A percentile compares a stretch with the other conserved stretches of the same genome.
phyloP scores from a whole-genome alignment of 2,888 invertebrate genomes.

The Platycheirus rosarum region DNA sequence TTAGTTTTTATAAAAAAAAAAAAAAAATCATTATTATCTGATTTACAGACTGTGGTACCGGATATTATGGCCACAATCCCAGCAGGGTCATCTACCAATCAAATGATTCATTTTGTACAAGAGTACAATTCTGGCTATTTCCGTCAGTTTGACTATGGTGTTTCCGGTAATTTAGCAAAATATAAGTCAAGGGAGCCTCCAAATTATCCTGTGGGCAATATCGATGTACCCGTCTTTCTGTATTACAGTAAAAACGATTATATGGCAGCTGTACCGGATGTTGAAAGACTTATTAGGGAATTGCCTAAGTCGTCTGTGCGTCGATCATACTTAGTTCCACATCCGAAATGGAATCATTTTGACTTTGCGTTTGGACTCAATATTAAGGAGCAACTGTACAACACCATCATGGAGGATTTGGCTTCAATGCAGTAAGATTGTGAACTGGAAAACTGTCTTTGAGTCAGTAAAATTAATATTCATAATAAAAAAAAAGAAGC shows the following conservation, averaged over 20 bases:
- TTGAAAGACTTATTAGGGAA: slow-evolving; percentile 74
- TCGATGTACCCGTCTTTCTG: slow-evolving; percentile 77
- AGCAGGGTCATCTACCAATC: slow-evolving; percentile 78
- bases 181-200: slow-evolving; percentile 76
- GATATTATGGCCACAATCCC: slow-evolving; percentile 78
- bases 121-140: slow-evolving; percentile 76
- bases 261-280: slow-evolving; percentile 77
- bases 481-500: no score
- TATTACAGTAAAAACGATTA: slow-evolving; percentile 79
- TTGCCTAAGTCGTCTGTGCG: slow-evolving; percentile 74
- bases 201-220: slow-evolving; percentile 75
- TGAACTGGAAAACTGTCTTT: no score
- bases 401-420: slow-evolving; percentile 23
- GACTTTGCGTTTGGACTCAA: slow-evolving; percentile 86
- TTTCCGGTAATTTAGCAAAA: slow-evolving; percentile 74
- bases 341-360: slow-evolving; percentile 79
- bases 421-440: no score
- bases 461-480: no score
- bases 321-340: slow-evolving; percentile 75
- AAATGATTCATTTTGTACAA: slow-evolving; percentile 78
- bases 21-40: neutral
- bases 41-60: slow-evolving; percentile 76
- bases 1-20: no score
- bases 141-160: slow-evolving; percentile 77
- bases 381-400: slow-evolving; percentile 84